Percentiles rank a stretch among this genome's conserved stretches.
phyloP scores from a whole-genome alignment of 2,113 vertebrate species.

The Megatriorchis doriae region DNA sequence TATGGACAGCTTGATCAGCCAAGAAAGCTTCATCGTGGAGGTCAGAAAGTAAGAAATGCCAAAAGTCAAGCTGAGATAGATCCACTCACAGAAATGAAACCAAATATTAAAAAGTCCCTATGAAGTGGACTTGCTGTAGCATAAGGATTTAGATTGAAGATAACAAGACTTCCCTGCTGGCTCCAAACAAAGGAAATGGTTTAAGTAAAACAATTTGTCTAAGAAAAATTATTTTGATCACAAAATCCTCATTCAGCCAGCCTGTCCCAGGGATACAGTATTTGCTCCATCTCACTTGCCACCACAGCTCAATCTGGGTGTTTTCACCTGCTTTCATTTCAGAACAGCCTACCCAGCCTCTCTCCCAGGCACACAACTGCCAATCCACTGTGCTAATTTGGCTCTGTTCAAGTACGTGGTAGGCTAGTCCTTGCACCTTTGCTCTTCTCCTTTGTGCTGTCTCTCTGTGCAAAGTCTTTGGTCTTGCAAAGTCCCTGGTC shows the following conservation, averaged over 20 bases:
- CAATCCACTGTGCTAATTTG: neutral
- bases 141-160: neutral
- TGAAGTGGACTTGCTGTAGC: neutral
- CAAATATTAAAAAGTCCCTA: neutral
- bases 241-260: neutral
- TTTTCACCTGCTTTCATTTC: neutral
- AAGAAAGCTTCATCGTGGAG: neutral
- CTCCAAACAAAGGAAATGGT: neutral
- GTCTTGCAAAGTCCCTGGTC: neutral
- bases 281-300: neutral
- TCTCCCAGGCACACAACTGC: neutral
- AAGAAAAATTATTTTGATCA: neutral
- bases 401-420: neutral
- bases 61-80: neutral
- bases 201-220: neutral
- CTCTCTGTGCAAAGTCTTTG: neutral
- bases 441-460: neutral
- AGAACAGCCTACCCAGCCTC: neutral
- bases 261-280: neutral
- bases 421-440: neutral
- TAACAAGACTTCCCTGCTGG: neutral
- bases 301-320: neutral
- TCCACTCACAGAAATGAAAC: neutral
- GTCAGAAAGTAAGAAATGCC: neutral
- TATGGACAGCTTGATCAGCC: neutral